Evolutionary conservation across 2,113 vertebrate genomes (phyloP).

Genomic region (Ctenomys sociabilis): DNA sequence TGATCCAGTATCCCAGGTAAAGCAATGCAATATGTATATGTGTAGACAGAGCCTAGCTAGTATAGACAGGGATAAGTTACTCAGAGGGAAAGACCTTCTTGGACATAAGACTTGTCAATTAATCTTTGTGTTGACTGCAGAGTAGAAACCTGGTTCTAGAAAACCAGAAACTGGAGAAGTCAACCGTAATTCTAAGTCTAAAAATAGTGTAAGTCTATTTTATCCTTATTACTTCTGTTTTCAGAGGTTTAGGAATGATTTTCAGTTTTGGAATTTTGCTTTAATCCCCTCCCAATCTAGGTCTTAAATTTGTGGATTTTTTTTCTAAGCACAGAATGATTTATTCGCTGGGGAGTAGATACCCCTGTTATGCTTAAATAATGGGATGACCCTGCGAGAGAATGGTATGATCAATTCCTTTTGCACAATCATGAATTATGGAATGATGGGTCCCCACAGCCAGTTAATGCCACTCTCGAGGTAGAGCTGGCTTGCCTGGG

Average conservation of each 20-base stretch:
- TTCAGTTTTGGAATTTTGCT: slow-evolving; percentile 6
- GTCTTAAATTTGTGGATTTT: background rate
- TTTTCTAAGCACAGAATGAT: slow-evolving; percentile 19
- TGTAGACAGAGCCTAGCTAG: background rate
- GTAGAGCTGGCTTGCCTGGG: background rate
- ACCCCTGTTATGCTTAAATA: background rate
- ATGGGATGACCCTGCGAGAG: background rate
- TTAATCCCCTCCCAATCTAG: background rate
- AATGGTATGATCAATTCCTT: background rate
- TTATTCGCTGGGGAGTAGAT: background rate
- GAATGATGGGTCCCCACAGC: background rate
- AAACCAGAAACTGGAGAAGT: background rate
- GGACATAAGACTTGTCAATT: background rate
- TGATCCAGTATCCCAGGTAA: background rate
- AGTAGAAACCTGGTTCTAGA: background rate
- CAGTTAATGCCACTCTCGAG: background rate
- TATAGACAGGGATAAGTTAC: background rate
- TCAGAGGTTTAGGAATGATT: background rate
- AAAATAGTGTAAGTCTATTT: background rate
- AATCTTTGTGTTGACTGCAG: background rate
- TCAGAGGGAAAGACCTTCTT: background rate
- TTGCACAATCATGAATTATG: background rate
- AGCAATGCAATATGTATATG: background rate
- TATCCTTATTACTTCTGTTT: background rate
- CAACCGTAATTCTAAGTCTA: slow-evolving; percentile 4